phyloP scores from a whole-genome alignment of 35 echinoderm and acorn worm species.

The Acanthaster planci region DNA sequence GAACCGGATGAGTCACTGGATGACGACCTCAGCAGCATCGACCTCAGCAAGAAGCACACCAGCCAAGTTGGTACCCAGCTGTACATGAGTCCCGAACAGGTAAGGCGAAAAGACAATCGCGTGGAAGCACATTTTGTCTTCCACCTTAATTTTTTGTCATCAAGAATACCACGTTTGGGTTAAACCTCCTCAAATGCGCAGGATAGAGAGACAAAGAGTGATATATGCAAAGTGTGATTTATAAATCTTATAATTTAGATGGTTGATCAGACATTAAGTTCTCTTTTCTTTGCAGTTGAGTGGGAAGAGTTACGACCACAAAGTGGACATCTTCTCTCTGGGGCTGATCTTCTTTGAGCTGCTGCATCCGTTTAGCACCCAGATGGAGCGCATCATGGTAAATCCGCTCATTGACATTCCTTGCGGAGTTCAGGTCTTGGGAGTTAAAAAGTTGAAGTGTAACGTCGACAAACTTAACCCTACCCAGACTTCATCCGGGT shows the following conservation, averaged over 20 bases:
- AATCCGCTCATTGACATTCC: not conserved
- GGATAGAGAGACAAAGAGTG: no score
- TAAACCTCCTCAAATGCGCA: no score
- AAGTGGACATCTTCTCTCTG: conserved; percentile 94
- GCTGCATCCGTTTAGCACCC: conserved; percentile 70
- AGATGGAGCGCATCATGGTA: conserved; percentile 84
- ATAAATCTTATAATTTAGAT: not conserved
- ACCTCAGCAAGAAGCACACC: conserved; percentile 44
- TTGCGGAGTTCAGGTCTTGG: no score
- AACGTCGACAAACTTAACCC: no score
- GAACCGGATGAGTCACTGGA: conserved; percentile 14
- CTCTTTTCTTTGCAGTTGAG: conserved; percentile 60
- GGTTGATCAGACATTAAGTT: not conserved
- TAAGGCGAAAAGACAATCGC: not conserved
- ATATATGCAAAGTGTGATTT: no score
- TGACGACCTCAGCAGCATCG: conserved; percentile 6
- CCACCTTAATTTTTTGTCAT: no score
- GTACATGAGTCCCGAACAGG: conserved; percentile 93
- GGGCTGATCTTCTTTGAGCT: conserved; percentile 94
- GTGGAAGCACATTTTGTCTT: no score
- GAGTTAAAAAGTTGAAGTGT: no score
- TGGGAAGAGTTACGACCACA: conserved; percentile 83
- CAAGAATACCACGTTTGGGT: no score
- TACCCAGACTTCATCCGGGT: no score
- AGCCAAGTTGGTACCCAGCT: conserved; percentile 85